Percentiles rank a stretch among this genome's conserved stretches.
Conservation (phyloP, 1,140 invertebrate genomes). For the Campoletis sonorensis region DNA sequence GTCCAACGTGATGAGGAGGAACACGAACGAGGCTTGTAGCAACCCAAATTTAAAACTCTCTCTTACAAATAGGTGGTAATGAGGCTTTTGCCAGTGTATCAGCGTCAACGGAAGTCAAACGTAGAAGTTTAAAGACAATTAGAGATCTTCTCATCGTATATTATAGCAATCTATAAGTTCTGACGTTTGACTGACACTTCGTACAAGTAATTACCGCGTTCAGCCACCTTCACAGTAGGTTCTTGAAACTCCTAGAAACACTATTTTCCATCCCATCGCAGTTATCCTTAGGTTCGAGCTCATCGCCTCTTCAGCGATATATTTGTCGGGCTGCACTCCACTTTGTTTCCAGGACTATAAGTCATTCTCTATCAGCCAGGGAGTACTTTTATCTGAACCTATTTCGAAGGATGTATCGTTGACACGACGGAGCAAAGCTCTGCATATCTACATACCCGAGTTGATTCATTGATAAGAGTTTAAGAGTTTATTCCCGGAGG, state of each 20-base stretch:
- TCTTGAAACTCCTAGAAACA: too few relatives aligned
- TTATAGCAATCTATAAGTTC: slow-evolving; percentile 14
- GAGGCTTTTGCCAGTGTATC: neutral
- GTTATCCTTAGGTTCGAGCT: neutral
- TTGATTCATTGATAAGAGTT: neutral
- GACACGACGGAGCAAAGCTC: too few relatives aligned
- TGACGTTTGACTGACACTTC: slow-evolving; percentile 29
- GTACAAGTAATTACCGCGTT: slow-evolving; percentile 9
- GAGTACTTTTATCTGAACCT: too few relatives aligned
- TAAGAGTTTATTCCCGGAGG: neutral
- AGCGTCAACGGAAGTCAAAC: neutral
- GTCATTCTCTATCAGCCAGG: too few relatives aligned
- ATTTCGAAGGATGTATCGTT: too few relatives aligned
- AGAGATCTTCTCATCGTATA: neutral
- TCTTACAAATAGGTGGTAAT: neutral
- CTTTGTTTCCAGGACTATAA: neutral
- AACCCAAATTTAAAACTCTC: slow-evolving; percentile 31
- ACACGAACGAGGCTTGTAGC: neutral
- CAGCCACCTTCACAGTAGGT: too few relatives aligned
- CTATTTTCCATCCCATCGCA: neutral
- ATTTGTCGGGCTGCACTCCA: neutral
- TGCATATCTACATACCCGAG: neutral
- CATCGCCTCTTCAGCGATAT: neutral
- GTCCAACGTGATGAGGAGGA: neutral
- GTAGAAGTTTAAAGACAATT: slow-evolving; percentile 22